Base-by-base conservation (phyloP, 2,113 vertebrate genomes). In the Varanus salvator region DNA sequence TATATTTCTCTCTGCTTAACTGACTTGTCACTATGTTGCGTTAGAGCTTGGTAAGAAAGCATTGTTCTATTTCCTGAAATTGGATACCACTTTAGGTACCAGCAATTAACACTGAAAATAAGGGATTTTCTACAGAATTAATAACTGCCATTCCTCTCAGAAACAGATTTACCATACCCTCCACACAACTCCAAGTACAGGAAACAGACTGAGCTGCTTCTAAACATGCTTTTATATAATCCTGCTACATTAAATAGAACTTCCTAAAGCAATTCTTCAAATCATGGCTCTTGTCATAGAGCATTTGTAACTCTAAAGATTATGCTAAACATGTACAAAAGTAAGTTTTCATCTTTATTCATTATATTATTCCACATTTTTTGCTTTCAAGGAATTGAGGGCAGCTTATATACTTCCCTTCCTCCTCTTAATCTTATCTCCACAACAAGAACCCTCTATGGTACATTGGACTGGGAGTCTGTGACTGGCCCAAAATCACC, bases 41-140 rank as follows among this genome's bases (percentile, higher is more conserved):
- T 0, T 34, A 84, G 29, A 60, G 38, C 69, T 27, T 71, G n/a
- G n/a, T 81, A 57, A 85, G 74, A 87, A 21, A 14, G 11, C 83
- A n/a, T 86, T 6, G 15, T 14, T 90, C 88, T 76, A 29, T 38
- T 86, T 64, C 38, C 50, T 80, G 52, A 74, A 83, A 76, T 19
- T 75, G 69, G 12, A 25, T 89, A 6, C 23, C 90, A 68, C 87
- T 60, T 93, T 76, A 76, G 15, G 50, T 81, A 57, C 25, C 50
- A 54, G 71, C 34, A 69, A 72, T 81, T 88, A 71, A 81, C 52
- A 52, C 23, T 72, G 50, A 88, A 68, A 86, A 14, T 64, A 64
- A 64, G 88, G 86, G 85, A 19, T 25, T 80, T 1, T 50, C 6
- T 34, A 57, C 38, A 77, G 76, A 90, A 8, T 9, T 38, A 29